A percentile compares a stretch with the other conserved stretches of the same genome.
Conservation (phyloP, 92 coral and sea anemone genomes). For the Anthopleura xanthogrammica region DNA sequence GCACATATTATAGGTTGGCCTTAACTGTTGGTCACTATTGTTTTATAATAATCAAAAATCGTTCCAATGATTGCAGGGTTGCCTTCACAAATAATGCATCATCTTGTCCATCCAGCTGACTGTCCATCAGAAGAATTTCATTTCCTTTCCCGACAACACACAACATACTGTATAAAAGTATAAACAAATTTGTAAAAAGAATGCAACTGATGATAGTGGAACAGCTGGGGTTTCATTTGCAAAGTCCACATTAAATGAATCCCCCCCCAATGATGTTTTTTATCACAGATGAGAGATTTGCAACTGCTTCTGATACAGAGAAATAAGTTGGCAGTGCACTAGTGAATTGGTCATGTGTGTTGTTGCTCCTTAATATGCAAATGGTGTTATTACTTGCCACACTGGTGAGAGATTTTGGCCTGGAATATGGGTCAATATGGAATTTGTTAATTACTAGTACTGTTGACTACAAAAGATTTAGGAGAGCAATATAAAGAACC, state of each 20-base stretch:
- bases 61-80: too few relatives aligned
- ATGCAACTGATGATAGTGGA: too few relatives aligned
- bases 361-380: background rate
- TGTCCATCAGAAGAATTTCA: background rate
- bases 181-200: background rate
- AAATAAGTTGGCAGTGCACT: background rate
- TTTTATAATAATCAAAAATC: background rate
- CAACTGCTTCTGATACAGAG: too few relatives aligned
- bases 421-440: background rate
- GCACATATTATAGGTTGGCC: background rate
- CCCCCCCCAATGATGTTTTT: too few relatives aligned
- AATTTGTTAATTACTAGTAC: background rate
- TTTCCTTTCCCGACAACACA: background rate
- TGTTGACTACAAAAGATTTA: conserved; percentile 1
- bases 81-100: too few relatives aligned
- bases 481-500: conserved; percentile 11
- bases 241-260: too few relatives aligned
- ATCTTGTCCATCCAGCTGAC: background rate
- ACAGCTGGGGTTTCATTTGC: too few relatives aligned
- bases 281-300: too few relatives aligned
- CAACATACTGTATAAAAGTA: too few relatives aligned
- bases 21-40: background rate
- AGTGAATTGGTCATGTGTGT: conserved; percentile 10
- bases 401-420: background rate
- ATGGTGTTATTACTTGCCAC: background rate